These are phyloP conservation scores for Synergus gifuensis DNA, from an alignment of 2,888 invertebrate genomes.

Conservation along the genomic window DNA sequence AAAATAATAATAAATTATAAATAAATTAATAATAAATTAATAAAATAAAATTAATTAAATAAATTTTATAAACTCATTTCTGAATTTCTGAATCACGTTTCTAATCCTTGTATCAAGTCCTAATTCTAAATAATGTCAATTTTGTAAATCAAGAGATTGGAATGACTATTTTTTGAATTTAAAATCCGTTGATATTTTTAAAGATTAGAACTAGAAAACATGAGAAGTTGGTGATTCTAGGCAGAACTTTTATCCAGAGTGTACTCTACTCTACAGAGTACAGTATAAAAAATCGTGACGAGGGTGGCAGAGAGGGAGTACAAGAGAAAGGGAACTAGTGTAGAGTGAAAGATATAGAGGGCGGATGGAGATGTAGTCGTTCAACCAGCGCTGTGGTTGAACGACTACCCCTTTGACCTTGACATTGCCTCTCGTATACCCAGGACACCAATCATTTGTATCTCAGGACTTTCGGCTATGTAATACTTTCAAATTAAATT, in stretches of 20 bases:
- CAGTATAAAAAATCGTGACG: not conserved
- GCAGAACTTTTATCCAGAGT: constrained; percentile 11
- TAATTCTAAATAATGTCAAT: not conserved
- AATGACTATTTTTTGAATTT: too few relatives aligned
- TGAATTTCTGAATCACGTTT: not conserved
- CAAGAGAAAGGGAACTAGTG: constrained; percentile 25
- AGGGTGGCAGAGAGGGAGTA: not conserved
- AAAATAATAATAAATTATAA: too few relatives aligned
- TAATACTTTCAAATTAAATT: constrained; percentile 53
- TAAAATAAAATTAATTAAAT: too few relatives aligned
- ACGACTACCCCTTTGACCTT: constrained; percentile 62
- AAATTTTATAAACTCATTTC: not conserved
- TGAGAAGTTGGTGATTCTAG: not conserved
- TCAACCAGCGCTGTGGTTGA: constrained; percentile 47
- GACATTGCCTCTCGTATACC: constrained; percentile 61
- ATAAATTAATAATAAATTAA: too few relatives aligned
- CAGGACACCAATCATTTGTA: constrained; percentile 41
- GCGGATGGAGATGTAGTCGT: constrained; percentile 10
- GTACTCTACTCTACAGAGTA: not conserved
- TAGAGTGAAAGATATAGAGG: constrained; percentile 24
- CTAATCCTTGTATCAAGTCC: not conserved
- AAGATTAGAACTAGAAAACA: not conserved
- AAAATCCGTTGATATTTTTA: not conserved
- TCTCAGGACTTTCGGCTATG: constrained; percentile 37
- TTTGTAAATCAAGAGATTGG: too few relatives aligned